These are phyloP conservation scores for Pseudochirops corinnae DNA, from an alignment of 2,797 vertebrate species.

Conservation along the genomic window DNA sequence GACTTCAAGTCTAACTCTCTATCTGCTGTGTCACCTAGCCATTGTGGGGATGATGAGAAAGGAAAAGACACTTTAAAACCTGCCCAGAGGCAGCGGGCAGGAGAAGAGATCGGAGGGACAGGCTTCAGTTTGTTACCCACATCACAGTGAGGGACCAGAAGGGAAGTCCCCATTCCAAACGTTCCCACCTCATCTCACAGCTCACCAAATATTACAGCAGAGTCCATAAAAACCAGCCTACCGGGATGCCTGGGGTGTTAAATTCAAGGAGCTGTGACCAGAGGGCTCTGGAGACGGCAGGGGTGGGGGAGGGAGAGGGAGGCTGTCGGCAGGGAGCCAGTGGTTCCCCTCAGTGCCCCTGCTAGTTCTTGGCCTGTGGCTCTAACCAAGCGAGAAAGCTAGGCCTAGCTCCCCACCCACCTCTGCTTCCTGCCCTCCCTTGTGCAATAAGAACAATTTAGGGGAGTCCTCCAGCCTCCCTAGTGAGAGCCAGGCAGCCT, in stretches of 20 bases:
- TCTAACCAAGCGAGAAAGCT: constrained; percentile 28
- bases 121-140: constrained; percentile 30
- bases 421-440: constrained; percentile 46
- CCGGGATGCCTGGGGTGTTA: constrained; percentile 67
- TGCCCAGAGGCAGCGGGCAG: background rate
- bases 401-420: constrained; percentile 40
- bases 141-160: constrained; percentile 21
- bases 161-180: constrained; percentile 30
- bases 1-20: background rate
- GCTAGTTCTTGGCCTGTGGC: background rate
- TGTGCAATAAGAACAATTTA: constrained; percentile 38
- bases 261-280: constrained; percentile 72
- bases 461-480: constrained; percentile 50
- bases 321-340: background rate
- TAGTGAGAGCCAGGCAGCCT: constrained; percentile 53
- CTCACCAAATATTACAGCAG: constrained; percentile 57
- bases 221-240: constrained; percentile 55
- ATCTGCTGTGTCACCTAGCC: background rate
- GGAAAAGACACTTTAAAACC: background rate
- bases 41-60: background rate
- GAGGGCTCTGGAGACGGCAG: constrained; percentile 35
- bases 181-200: constrained; percentile 58
- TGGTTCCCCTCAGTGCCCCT: background rate
- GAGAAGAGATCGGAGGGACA: background rate
- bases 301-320: background rate